Conservation (phyloP, 2,113 vertebrate genomes). For the Tupaia chinensis region DNA sequence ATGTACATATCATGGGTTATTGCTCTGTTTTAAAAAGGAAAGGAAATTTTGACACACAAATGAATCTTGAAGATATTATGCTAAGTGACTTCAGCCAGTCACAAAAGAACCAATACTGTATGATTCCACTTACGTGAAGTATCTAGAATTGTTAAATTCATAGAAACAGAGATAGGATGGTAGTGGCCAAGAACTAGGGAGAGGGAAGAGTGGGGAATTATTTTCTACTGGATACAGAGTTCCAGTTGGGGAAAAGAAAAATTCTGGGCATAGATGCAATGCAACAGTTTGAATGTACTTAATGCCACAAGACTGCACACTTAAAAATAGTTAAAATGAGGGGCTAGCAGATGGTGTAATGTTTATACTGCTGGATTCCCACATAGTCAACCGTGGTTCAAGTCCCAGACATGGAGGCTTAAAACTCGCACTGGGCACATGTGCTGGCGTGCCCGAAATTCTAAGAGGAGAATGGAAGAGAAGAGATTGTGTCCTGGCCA, state of each 20-base stretch:
- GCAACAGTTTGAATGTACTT: background rate
- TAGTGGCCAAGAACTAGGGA: background rate
- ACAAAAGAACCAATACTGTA: background rate
- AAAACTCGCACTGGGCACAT: too few species aligned
- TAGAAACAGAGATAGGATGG: background rate
- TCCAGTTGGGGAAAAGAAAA: background rate
- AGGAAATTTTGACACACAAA: background rate
- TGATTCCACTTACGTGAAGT: background rate
- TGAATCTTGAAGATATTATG: background rate
- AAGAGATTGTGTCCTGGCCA: too few species aligned
- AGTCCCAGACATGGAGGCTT: too few species aligned
- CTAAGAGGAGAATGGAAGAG: too few species aligned
- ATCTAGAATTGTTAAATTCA: background rate
- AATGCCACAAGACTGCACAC: too few species aligned
- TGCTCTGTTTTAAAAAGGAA: conserved; percentile 24
- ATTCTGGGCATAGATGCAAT: background rate
- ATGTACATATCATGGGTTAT: background rate
- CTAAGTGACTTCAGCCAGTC: background rate
- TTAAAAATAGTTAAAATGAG: background rate
- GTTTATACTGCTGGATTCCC: too few species aligned
- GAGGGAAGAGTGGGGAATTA: background rate
- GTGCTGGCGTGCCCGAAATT: too few species aligned
- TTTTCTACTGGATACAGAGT: background rate
- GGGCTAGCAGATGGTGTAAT: too few species aligned
- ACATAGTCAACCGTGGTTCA: too few species aligned